These are phyloP conservation scores for Chaenogobius annularis DNA, from an alignment of 2,113 vertebrate species.

Conservation along the genomic window DNA sequence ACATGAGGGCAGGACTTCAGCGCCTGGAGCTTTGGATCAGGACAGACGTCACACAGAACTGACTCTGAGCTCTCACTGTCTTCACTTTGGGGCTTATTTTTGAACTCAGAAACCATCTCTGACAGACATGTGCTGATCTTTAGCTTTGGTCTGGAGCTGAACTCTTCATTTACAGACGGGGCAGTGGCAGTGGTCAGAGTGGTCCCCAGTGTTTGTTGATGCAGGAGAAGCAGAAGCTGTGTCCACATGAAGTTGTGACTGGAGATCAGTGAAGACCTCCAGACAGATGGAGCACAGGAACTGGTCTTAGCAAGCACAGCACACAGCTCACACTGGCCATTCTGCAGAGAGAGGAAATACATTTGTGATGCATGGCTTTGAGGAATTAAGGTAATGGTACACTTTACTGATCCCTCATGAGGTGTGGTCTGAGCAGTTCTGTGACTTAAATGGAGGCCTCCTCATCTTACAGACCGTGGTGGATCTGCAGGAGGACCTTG, in stretches of 20 bases:
- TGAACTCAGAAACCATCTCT: neutral
- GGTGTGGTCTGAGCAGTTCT: too few species aligned
- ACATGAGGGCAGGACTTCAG: neutral
- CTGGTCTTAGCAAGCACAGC: neutral
- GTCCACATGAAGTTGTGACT: constrained; percentile 1
- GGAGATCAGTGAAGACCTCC: constrained; percentile 1
- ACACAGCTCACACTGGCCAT: neutral
- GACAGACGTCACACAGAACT: neutral
- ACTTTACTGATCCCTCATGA: too few species aligned
- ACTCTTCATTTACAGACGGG: neutral
- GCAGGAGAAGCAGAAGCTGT: neutral
- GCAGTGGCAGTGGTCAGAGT: neutral
- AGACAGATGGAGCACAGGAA: constrained; percentile 5
- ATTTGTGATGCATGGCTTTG: neutral
- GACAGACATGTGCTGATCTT: neutral
- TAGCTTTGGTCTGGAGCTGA: neutral
- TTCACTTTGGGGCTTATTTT: neutral
- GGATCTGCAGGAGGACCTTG: too few species aligned
- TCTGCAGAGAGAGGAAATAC: neutral
- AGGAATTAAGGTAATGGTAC: too few species aligned
- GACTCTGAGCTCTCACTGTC: neutral
- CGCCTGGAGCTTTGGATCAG: neutral
- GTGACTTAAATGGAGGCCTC: too few species aligned
- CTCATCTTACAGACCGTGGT: too few species aligned
- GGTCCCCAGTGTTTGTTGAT: constrained; percentile 3